Conservation (phyloP, 35 echinoderm and acorn worm genomes). For the Diadema setosum region DNA sequence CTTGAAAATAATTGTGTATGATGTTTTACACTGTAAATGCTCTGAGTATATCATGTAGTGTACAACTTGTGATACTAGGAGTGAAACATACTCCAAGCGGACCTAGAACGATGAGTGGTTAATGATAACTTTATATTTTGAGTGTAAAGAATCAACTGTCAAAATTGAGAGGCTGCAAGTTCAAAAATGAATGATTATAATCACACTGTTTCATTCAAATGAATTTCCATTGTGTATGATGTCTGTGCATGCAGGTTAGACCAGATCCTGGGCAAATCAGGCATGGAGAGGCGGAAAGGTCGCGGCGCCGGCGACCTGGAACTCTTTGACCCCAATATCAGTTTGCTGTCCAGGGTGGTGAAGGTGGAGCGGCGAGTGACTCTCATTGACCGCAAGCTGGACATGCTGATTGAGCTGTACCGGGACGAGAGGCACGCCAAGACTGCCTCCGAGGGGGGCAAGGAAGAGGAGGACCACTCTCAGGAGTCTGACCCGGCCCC, state of each 20-base stretch:
- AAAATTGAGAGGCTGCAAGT: too few relatives aligned
- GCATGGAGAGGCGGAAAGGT: conserved; percentile 62
- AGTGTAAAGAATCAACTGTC: too few relatives aligned
- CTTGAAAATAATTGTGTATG: too few relatives aligned
- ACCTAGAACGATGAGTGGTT: too few relatives aligned
- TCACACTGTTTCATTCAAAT: background rate
- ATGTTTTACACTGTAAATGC: too few relatives aligned
- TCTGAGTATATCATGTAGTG: too few relatives aligned
- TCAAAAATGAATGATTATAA: too few relatives aligned
- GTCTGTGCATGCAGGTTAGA: conserved; percentile 77
- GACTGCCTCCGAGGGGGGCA: conserved; percentile 4
- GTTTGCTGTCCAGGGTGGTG: conserved; percentile 79
- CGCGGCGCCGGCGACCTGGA: conserved; percentile 69
- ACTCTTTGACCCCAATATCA: conserved; percentile 85
- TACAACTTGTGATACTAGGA: too few relatives aligned
- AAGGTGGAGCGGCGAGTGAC: conserved; percentile 93
- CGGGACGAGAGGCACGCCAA: conserved; percentile 89
- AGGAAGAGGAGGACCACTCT: conserved; percentile 31
- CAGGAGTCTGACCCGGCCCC: conserved; percentile 54
- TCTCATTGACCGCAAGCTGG: conserved; percentile 89
- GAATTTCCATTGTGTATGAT: background rate
- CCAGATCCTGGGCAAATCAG: conserved; percentile 87
- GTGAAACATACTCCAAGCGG: too few relatives aligned
- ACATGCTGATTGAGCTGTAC: conserved; percentile 99
- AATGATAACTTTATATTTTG: too few relatives aligned